phyloP scores from a whole-genome alignment of 2,113 vertebrate genomes.

The Gnathonemus longibarbis region DNA sequence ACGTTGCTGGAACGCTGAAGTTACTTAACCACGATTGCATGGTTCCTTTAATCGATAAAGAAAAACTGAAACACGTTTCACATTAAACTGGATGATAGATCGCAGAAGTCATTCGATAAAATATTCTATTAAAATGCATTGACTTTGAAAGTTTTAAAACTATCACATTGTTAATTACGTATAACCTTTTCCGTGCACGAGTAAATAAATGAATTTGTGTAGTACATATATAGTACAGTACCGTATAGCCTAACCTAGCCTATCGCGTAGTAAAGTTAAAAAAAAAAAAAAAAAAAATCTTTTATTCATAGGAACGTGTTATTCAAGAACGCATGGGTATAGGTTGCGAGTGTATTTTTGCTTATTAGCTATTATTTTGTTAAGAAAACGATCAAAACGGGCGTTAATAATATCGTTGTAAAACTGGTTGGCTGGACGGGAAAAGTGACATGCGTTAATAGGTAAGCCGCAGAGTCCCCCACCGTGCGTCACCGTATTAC shows the following conservation, averaged over 20 bases:
- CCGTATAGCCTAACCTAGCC: not conserved
- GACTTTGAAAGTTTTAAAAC: not conserved
- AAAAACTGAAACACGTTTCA: not conserved
- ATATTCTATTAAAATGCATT: not conserved
- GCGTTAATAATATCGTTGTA: not conserved
- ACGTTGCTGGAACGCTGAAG: not conserved
- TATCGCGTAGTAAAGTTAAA: not conserved
- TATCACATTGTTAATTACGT: not conserved
- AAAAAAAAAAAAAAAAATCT: not conserved
- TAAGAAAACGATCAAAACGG: not conserved
- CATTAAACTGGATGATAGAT: not conserved
- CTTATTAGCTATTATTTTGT: not conserved
- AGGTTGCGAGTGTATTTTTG: not conserved
- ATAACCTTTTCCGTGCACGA: not conserved
- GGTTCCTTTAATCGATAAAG: not conserved
- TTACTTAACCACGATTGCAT: not conserved
- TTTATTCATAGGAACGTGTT: not conserved
- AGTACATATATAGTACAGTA: not conserved
- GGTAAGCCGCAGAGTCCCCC: not conserved
- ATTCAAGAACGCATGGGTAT: not conserved
- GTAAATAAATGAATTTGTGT: not conserved
- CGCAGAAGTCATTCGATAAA: not conserved
- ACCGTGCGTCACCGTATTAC: not conserved
- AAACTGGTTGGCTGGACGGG: not conserved
- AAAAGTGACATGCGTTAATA: not conserved